Percentiles rank a stretch among this genome's conserved stretches.
Conservation (phyloP, 2,113 vertebrate species). For the Pleuronectes platessa region DNA sequence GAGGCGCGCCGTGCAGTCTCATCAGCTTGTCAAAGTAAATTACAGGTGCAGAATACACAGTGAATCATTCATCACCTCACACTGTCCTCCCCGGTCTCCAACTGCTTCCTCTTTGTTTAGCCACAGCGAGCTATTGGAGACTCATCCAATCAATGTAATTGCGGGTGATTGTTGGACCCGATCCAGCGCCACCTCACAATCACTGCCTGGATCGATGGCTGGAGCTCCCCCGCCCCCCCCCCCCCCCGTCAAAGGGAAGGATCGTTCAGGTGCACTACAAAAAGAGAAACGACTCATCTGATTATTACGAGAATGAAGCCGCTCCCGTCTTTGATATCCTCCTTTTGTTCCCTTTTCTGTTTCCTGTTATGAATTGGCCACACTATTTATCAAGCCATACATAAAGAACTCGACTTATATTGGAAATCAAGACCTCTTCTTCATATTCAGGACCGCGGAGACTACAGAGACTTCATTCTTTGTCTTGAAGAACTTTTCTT, state of each 20-base stretch:
- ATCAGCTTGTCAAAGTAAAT: conserved; percentile 73
- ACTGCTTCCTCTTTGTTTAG: conserved; percentile 76
- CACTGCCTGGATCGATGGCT: conserved; percentile 59
- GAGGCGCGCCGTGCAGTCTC: conserved; percentile 40
- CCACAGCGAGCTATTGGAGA: conserved; percentile 58
- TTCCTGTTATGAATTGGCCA: conserved; percentile 13
- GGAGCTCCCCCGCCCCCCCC: conserved; percentile 22
- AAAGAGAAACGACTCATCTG: conserved; percentile 37
- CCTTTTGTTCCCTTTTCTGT: conserved; percentile 8
- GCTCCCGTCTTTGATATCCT: background rate
- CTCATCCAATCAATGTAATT: conserved; percentile 82
- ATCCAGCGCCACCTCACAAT: conserved; percentile 64
- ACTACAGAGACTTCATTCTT: background rate
- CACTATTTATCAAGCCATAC: conserved; percentile 21
- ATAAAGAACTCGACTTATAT: conserved; percentile 14
- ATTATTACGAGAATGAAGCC: conserved; percentile 15
- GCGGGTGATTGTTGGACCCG: conserved; percentile 72
- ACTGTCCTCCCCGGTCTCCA: conserved; percentile 57
- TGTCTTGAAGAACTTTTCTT: conserved; percentile 2
- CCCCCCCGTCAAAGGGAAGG: conserved; percentile 19
- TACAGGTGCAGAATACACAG: conserved; percentile 66
- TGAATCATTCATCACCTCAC: conserved; percentile 65
- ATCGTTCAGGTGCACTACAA: conserved; percentile 32
- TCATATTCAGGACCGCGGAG: background rate
- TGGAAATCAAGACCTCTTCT: conserved; percentile 24